Conservation (phyloP, 1,140 invertebrate genomes). For the Arctopsyche grandis region DNA sequence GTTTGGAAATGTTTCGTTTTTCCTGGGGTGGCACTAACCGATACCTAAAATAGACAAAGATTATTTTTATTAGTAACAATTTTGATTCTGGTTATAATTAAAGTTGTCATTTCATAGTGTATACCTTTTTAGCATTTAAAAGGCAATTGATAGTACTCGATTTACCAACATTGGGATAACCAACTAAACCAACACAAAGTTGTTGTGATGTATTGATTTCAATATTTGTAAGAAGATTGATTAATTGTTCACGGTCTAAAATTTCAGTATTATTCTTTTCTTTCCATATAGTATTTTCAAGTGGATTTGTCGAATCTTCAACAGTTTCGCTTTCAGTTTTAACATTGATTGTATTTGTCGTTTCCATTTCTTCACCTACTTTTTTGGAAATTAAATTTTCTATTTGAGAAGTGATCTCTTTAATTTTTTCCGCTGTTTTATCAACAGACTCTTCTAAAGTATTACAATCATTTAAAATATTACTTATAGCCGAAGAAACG, state of each 20-base stretch:
- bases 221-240: conserved; percentile 75
- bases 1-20: conserved; percentile 97
- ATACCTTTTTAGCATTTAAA: conserved; percentile 86
- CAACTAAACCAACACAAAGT: conserved; percentile 91
- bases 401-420: conserved; percentile 43
- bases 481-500: conserved; percentile 57
- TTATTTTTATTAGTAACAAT: too few relatives aligned
- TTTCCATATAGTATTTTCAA: conserved; percentile 22
- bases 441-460: conserved; percentile 59
- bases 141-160: conserved; percentile 98
- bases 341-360: neutral
- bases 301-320: neutral
- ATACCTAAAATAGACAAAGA: conserved; percentile 66
- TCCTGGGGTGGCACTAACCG: conserved; percentile 95
- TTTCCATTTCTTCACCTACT: conserved; percentile 22
- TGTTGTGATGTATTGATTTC: conserved; percentile 71
- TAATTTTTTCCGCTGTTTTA: conserved; percentile 56
- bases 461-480: conserved; percentile 62
- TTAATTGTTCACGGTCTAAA: conserved; percentile 69
- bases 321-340: neutral
- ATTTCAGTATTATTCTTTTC: conserved; percentile 65
- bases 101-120: neutral
- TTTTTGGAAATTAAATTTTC: conserved; percentile 55
- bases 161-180: conserved; percentile 99
- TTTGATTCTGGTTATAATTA: neutral